Conservation (phyloP, 2,888 invertebrate species). For the Ennomos quercinarius region DNA sequence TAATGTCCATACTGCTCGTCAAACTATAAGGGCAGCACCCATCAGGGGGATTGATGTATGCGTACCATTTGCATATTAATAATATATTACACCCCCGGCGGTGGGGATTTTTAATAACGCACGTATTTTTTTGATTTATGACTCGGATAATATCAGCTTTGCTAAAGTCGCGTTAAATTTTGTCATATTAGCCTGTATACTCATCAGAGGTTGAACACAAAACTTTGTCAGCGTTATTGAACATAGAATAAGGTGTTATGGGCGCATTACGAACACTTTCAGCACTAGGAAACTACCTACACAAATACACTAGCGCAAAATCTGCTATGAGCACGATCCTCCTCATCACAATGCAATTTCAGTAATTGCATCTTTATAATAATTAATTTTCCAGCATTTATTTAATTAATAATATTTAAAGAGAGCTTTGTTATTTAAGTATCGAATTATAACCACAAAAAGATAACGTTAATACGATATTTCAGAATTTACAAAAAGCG, state of each 20-base stretch:
- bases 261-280: too few relatives aligned
- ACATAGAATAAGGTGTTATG: background rate
- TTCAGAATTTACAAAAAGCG: too few relatives aligned
- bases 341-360: too few relatives aligned
- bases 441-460: too few relatives aligned
- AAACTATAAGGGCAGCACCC: slow-evolving; percentile 21
- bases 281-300: too few relatives aligned
- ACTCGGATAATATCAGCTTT: slow-evolving; percentile 34
- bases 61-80: slow-evolving; percentile 46
- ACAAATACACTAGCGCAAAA: too few relatives aligned
- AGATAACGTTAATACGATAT: too few relatives aligned
- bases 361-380: too few relatives aligned
- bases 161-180: slow-evolving; percentile 17
- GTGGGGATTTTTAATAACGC: slow-evolving; percentile 46
- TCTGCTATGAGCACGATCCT: too few relatives aligned
- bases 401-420: too few relatives aligned
- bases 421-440: too few relatives aligned
- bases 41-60: slow-evolving; percentile 41
- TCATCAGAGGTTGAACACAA: background rate
- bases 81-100: slow-evolving; percentile 38
- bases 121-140: slow-evolving; percentile 47
- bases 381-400: too few relatives aligned
- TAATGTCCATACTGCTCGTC: slow-evolving; percentile 9
- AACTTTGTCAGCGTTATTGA: background rate
- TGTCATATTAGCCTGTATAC: background rate